Percentiles rank a stretch among this genome's conserved stretches.
Conservation (phyloP, 35 echinoderm and acorn worm genomes). For the Diadema setosum region DNA sequence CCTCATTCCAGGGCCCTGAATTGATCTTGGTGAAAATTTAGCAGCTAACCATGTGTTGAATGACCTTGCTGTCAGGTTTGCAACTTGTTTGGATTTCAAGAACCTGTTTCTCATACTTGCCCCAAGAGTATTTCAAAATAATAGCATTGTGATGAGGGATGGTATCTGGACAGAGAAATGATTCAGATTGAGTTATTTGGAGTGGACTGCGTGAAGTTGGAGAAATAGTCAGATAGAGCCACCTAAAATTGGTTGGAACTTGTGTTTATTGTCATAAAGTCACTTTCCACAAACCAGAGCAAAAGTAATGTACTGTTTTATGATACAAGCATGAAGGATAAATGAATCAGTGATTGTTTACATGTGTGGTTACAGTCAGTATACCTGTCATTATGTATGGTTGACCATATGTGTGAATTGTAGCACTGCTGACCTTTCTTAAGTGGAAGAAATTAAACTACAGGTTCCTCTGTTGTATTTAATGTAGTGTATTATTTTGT, state of each 20-base stretch:
- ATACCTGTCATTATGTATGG: no score
- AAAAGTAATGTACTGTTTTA: no score
- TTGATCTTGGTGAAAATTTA: neutral
- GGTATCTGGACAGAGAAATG: no score
- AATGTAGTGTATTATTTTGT: neutral
- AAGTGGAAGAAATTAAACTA: neutral
- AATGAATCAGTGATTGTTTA: no score
- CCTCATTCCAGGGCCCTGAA: neutral
- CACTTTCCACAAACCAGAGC: no score
- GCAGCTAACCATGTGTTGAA: neutral
- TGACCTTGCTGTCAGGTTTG: neutral
- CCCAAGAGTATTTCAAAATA: neutral
- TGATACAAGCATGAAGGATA: no score
- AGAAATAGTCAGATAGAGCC: no score
- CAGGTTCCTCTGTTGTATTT: neutral
- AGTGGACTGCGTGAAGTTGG: no score
- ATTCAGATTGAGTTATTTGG: no score
- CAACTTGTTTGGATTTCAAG: neutral
- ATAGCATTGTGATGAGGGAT: neutral
- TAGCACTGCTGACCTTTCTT: neutral
- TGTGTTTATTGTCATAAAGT: no score
- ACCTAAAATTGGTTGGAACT: no score
- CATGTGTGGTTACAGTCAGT: no score
- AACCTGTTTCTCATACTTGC: neutral
- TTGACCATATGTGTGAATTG: neutral